These are phyloP conservation scores for Geodia barretti DNA, from an alignment of 37 sponge, comb jelly and placozoan genomes.

Conservation along the genomic window DNA sequence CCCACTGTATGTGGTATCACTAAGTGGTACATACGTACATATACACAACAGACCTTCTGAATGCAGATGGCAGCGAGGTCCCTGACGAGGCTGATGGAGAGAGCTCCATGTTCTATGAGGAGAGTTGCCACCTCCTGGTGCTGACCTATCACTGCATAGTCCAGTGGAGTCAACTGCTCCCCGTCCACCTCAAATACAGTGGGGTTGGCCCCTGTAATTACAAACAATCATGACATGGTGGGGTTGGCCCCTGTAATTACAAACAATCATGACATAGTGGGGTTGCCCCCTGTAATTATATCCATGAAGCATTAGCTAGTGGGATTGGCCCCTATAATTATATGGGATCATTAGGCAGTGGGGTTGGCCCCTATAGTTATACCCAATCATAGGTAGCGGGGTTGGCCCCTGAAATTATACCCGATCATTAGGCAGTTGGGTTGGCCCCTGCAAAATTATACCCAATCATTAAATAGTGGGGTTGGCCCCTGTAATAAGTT, in stretches of 20 bases:
- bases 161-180: conserved; percentile 82
- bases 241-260: conserved; percentile 62
- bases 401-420: too few species aligned
- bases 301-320: too few species aligned
- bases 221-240: conserved; percentile 10
- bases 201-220: conserved; percentile 61
- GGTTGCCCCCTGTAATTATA: conserved; percentile 60
- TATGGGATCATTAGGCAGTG: too few species aligned
- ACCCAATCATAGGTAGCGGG: too few species aligned
- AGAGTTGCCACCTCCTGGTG: conserved; percentile 83
- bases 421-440: too few species aligned
- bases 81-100: conserved; percentile 83
- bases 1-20: too few species aligned
- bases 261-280: conserved; percentile 19
- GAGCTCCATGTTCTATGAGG: conserved; percentile 82
- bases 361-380: too few species aligned
- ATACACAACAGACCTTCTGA: conserved; percentile 22
- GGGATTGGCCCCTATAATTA: too few species aligned
- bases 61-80: conserved; percentile 82
- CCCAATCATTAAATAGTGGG: conserved; percentile 26
- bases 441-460: too few species aligned
- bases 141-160: conserved; percentile 86
- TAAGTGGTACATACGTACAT: not conserved
- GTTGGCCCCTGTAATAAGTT: too few species aligned
- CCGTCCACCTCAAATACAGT: conserved; percentile 78